phyloP scores from a whole-genome alignment of 2,888 invertebrate species.

The Apamea sordens region DNA sequence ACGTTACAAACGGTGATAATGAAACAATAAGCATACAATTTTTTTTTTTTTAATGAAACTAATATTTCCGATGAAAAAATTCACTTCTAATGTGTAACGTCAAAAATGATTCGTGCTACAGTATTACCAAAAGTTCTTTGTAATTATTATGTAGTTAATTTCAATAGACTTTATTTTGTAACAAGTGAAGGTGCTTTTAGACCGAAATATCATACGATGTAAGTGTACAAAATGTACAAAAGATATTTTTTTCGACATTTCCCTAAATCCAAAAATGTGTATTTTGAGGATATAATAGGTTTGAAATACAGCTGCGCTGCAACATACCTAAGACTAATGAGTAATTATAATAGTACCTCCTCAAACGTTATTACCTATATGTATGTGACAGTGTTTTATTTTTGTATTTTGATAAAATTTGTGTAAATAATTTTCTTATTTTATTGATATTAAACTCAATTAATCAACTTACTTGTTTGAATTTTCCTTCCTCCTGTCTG shows the following conservation, averaged over 20 bases:
- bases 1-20: background rate
- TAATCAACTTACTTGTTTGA: constrained; percentile 80
- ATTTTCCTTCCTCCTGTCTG: constrained; percentile 32
- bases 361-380: constrained; percentile 82
- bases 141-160: constrained; percentile 35
- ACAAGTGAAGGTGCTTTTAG: constrained; percentile 42
- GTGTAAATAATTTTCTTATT: constrained; percentile 90
- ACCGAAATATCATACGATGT: constrained; percentile 56
- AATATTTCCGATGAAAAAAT: background rate
- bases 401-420: constrained; percentile 90
- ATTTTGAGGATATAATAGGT: constrained; percentile 64
- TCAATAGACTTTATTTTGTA: constrained; percentile 17
- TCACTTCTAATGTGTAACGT: background rate
- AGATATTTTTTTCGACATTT: constrained; percentile 55
- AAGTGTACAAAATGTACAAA: constrained; percentile 70
- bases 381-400: constrained; percentile 90
- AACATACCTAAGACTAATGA: constrained; percentile 77
- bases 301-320: constrained; percentile 71
- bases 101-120: constrained; percentile 23
- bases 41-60: background rate
- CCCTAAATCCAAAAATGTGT: constrained; percentile 56
- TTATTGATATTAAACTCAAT: constrained; percentile 90
- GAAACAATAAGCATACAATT: background rate
- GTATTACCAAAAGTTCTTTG: constrained; percentile 21
- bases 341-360: constrained; percentile 79